Conservation (phyloP, 2,113 vertebrate species). For the Stegastes partitus region DNA sequence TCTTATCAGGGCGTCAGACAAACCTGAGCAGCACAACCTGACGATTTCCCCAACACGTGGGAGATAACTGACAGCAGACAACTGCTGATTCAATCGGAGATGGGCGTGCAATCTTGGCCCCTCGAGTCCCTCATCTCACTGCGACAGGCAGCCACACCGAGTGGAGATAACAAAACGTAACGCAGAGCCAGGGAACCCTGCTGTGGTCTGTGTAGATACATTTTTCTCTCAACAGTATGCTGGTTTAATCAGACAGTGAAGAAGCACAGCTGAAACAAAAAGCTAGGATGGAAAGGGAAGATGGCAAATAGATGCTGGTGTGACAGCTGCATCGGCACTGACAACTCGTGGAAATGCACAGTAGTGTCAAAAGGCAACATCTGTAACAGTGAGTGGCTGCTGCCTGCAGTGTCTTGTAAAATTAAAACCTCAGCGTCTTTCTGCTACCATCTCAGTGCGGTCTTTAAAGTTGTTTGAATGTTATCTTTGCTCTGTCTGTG, state of each 20-base stretch:
- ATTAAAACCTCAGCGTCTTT: neutral
- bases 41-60: slow-evolving; percentile 58
- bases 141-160: slow-evolving; percentile 45
- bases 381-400: slow-evolving; percentile 6
- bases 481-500: neutral
- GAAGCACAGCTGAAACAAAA: slow-evolving; percentile 21
- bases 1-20: slow-evolving; percentile 62
- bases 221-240: slow-evolving; percentile 21
- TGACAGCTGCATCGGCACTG: slow-evolving; percentile 31
- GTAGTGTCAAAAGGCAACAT: slow-evolving; percentile 19
- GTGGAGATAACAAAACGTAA: slow-evolving; percentile 47
- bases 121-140: slow-evolving; percentile 52
- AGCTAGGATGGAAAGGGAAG: neutral
- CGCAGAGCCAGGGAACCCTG: slow-evolving; percentile 18
- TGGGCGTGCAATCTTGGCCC: slow-evolving; percentile 60
- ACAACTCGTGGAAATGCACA: slow-evolving; percentile 19
- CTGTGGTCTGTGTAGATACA: slow-evolving; percentile 11
- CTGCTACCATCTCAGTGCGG: neutral
- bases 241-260: slow-evolving; percentile 49
- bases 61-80: slow-evolving; percentile 74
- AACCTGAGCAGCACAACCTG: slow-evolving; percentile 57
- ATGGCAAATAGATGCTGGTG: neutral
- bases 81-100: slow-evolving; percentile 68
- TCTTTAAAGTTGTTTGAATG: neutral
- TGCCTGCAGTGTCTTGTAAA: neutral